A percentile compares a stretch with the other conserved stretches of the same genome.
phyloP scores from a whole-genome alignment of 2,888 invertebrate genomes.

The Drosophila subsilvestris region DNA sequence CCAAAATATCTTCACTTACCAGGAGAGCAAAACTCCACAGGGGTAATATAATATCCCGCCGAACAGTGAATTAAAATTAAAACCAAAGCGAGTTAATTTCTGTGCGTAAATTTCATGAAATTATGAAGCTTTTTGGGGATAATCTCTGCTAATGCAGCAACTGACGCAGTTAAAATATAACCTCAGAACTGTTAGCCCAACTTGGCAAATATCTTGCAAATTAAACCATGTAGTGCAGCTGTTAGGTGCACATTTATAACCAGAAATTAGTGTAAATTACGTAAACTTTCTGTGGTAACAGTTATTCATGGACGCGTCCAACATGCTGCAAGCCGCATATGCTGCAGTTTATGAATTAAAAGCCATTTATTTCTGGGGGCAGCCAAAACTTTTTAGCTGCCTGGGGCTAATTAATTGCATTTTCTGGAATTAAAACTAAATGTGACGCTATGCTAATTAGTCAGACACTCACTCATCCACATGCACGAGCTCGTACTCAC shows the following conservation, averaged over 20 bases:
- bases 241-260: conserved; percentile 21
- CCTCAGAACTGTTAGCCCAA: background rate
- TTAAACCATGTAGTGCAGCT: conserved; percentile 2
- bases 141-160: background rate
- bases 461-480: conserved; percentile 4
- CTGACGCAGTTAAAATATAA: background rate
- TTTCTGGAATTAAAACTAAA: conserved; percentile 35
- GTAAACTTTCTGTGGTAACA: conserved; percentile 25
- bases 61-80: no score
- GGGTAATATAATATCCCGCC: no score
- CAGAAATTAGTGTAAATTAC: conserved; percentile 9
- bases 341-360: conserved; percentile 62
- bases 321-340: conserved; percentile 48
- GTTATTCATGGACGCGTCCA: conserved; percentile 12
- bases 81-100: background rate
- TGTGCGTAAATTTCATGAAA: no score
- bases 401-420: conserved; percentile 38
- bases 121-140: background rate
- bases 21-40: no score
- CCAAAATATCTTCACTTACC: background rate
- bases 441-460: conserved; percentile 37
- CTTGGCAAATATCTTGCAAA: background rate
- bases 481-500: background rate
- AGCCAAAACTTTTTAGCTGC: conserved; percentile 8
- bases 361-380: conserved; percentile 51